phyloP scores from a whole-genome alignment of 1,140 invertebrate genomes.

The Ditylenchus dipsaci region DNA sequence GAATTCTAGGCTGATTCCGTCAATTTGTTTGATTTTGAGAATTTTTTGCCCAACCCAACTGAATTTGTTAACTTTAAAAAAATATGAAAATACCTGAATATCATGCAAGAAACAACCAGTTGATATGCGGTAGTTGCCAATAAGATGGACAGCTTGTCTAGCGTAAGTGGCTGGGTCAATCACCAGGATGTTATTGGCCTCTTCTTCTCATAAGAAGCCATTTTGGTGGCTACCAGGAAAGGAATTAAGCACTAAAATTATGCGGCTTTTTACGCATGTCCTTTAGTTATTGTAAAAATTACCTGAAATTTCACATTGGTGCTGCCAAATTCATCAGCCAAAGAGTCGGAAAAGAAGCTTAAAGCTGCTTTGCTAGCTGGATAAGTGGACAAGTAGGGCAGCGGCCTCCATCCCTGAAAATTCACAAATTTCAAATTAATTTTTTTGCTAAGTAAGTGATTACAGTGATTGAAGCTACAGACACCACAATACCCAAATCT shows the following conservation, averaged over 20 bases:
- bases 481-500: conserved; percentile 80
- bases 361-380: conserved; percentile 56
- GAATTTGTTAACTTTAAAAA: neutral
- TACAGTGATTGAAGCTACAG: conserved; percentile 79
- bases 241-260: conserved; percentile 51
- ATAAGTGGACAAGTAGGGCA: conserved; percentile 56
- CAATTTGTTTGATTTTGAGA: no score
- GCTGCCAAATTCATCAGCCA: conserved; percentile 50
- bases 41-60: neutral
- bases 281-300: neutral
- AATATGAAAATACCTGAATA: conserved; percentile 45
- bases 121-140: conserved; percentile 44
- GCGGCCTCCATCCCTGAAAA: conserved; percentile 52
- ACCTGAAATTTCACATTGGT: conserved; percentile 56
- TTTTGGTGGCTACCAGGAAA: conserved; percentile 53
- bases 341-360: conserved; percentile 51
- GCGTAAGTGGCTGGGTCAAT: conserved; percentile 50
- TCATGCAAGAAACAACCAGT: conserved; percentile 56
- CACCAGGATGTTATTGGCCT: conserved; percentile 54
- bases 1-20: no score
- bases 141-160: conserved; percentile 48
- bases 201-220: conserved; percentile 52
- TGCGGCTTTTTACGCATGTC: neutral
- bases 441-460: conserved; percentile 48
- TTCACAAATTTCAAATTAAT: neutral